Conservation (phyloP, 2,113 vertebrate species). For the Prietella phreatophila region DNA sequence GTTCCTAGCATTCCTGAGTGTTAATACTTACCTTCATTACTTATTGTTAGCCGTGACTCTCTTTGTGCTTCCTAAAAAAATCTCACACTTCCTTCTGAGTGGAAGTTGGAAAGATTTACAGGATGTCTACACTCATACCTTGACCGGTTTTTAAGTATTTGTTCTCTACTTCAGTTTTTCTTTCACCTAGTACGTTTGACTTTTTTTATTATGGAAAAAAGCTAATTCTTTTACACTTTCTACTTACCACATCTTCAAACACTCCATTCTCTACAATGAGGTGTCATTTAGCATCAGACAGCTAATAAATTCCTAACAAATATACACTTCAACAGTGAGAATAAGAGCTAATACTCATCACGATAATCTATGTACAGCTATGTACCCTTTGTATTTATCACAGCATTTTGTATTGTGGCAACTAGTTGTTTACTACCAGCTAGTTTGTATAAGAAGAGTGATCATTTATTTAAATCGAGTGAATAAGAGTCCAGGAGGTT, state of each 20-base stretch:
- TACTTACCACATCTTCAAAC: not conserved
- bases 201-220: not conserved
- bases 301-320: not conserved
- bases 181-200: not conserved
- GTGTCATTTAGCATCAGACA: not conserved
- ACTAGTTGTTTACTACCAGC: not conserved
- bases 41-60: not conserved
- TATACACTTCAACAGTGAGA: not conserved
- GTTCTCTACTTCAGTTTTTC: not conserved
- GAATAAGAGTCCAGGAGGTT: not conserved
- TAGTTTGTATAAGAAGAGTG: not conserved
- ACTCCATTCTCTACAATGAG: not conserved
- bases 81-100: not conserved
- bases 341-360: not conserved
- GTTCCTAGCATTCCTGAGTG: not conserved
- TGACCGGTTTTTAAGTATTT: not conserved
- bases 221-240: not conserved
- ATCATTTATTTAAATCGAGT: not conserved
- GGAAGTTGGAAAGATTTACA: not conserved
- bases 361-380: not conserved
- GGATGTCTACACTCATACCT: not conserved
- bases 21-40: not conserved
- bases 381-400: not conserved
- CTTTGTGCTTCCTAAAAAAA: not conserved
- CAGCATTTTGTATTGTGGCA: not conserved